Base-by-base conservation (phyloP, 2,888 invertebrate species). In the Macaria liturata region DNA sequence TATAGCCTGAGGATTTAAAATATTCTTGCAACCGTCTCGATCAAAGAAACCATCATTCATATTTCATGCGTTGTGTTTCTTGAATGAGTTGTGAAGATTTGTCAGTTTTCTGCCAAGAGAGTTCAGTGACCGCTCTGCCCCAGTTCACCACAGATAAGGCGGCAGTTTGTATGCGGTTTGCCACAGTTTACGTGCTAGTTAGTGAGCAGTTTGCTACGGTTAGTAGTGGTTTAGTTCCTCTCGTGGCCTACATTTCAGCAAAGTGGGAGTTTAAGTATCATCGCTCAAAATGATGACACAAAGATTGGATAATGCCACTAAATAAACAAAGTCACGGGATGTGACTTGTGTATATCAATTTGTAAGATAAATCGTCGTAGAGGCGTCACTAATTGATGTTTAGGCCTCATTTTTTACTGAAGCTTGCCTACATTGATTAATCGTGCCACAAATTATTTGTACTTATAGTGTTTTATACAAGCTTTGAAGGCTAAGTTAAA, bases 191-290 rank as follows among this genome's bases (percentile, higher is more conserved):
- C n/a, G 4, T 45, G 7, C 37, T n/a, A 50, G 43, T 50, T 37
- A 9, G 9, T 51, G 9, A 9, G 9, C 20, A 20, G 20, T n/a
- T 42, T 51, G 37, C 5, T 20, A 45, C n/a, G 45, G 45, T 31
- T 44, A 20, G 51, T 4, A 8, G n/a, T 44, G 43, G 50, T 51
- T 20, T 31, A 49, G 62, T 54, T 54, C 59, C 49, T 50, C 65
- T 65, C 64, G 64, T 61, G 60, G 55, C 65, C 61, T 51, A 60
- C 61, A 57, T 67, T 63, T 68, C 65, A 74, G 42, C n/a, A 9
- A 42, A 42, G 76, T 70, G 71, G 70, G 62, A 67, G 66, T 67
- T 63, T 65, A 65, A 69, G 70, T 66, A 70, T 70, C 67, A 65
- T 69, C 69, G 67, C 67, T 69, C 67, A 68, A 60, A 53, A 48